Percentiles rank a stretch among this genome's conserved stretches.
These are phyloP conservation scores for Oreocharis arfaki DNA, from an alignment of 2,113 vertebrate species.

Conservation along the genomic window DNA sequence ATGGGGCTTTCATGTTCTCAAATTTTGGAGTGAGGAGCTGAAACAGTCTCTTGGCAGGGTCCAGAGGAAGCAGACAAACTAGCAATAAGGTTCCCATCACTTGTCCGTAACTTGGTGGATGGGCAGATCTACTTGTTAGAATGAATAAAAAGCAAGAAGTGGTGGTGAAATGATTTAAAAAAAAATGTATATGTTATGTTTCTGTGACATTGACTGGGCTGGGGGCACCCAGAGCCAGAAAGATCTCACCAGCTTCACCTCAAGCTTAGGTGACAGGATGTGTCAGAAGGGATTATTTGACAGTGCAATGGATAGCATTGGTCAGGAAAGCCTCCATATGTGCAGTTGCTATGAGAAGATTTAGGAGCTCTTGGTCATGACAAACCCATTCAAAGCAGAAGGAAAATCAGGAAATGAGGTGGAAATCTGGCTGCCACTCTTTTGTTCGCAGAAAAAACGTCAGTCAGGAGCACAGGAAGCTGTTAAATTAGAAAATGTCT, in stretches of 20 bases:
- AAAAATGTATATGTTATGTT: background rate
- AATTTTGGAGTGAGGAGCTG: slow-evolving; percentile 68
- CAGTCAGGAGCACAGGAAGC: slow-evolving; percentile 40
- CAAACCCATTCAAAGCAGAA: background rate
- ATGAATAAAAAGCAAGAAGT: background rate
- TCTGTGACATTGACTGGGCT: background rate
- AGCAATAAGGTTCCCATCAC: slow-evolving; percentile 48
- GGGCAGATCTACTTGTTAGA: background rate
- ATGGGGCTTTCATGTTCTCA: slow-evolving; percentile 74
- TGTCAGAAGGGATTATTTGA: background rate
- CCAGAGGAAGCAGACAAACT: slow-evolving; percentile 61
- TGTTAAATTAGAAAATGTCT: slow-evolving; percentile 56
- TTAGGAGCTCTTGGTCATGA: background rate
- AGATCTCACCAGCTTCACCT: background rate
- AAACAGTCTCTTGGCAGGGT: slow-evolving; percentile 61
- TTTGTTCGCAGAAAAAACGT: background rate
- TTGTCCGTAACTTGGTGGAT: slow-evolving; percentile 30
- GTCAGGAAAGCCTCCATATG: background rate
- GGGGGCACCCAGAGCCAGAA: background rate
- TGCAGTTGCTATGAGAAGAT: background rate
- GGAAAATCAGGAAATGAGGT: slow-evolving; percentile 22
- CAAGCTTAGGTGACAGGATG: background rate
- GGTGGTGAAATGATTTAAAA: background rate
- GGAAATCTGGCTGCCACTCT: slow-evolving; percentile 6
- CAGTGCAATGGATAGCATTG: background rate